Evolutionary conservation across 2,888 invertebrate species (phyloP), one percentile per base, ranked within the genome.

Genomic region (Caenorhabditis afra): DNA sequence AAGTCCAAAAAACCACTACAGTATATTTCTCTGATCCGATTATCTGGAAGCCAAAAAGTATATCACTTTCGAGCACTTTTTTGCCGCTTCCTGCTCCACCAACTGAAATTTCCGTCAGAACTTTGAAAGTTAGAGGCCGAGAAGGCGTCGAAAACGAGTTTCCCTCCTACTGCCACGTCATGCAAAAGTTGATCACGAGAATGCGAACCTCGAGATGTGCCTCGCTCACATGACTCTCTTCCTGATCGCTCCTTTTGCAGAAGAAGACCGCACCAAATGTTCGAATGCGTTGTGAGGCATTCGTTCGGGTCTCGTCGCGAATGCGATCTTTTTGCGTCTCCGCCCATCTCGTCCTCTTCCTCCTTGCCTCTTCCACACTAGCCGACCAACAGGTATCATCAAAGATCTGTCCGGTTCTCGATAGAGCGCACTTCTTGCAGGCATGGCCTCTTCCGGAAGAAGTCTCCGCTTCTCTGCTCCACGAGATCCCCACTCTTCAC

Each of bases 401-500:
- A 14, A 41, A 49, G 41, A 20, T 29, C 29, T 29, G n/a, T n/a
- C n/a, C 29, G 29, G 29, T 29, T 29, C 29, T 29, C 29, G 7
- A 5, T 5, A 29, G 29, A 29, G 29, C 20, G 29, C 18, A 14
- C 41, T 39, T n/a, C n/a, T 23, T 59, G 37, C 45, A 77, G 65
- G 59, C 71, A 55, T 78, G 71, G 71, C 78, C 71, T 14, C 57
- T 78, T 10, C 78, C 78, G 1, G 70, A 78, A 44, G 78, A 78
- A 44, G 68, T 71, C 11, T 66, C 78, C 12, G 73, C 73, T 7
- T 79, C 79, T 0, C 45, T 67, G 11, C 53, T 79, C n/a, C 68
- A 81, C 37, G 84, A 84, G 16, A 74, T 84, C 20, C 84, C 84
- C 20, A 83, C 84, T 39, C 75, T 90, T 49, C 87, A 93, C 92